These are phyloP conservation scores for Gracilinanus agilis DNA, from an alignment of 2,113 vertebrate species.

Conservation along the genomic window DNA sequence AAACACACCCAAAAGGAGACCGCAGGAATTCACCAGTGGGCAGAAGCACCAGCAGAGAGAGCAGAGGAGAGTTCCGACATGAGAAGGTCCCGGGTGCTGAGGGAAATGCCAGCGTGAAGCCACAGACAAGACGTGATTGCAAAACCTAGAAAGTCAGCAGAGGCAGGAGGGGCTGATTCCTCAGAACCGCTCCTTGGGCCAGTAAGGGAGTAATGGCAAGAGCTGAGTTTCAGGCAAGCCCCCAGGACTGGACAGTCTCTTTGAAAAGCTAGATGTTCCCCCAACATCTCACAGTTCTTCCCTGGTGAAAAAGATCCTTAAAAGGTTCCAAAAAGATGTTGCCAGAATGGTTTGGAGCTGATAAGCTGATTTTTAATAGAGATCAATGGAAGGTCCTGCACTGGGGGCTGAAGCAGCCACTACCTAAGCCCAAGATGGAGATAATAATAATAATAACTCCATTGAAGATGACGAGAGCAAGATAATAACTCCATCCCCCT, in stretches of 20 bases:
- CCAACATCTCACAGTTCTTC: not conserved
- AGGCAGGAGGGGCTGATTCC: not conserved
- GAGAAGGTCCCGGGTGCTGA: not conserved
- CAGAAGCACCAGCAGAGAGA: not conserved
- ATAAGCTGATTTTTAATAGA: not conserved
- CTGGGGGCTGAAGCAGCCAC: not conserved
- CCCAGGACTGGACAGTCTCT: not conserved
- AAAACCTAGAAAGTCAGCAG: not conserved
- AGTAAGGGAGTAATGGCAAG: not conserved
- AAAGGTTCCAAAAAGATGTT: not conserved
- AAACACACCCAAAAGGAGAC: too few relatives aligned
- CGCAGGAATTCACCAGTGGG: not conserved
- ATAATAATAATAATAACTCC: not conserved
- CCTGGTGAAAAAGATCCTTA: not conserved
- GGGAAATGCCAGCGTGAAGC: not conserved
- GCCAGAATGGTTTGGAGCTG: not conserved
- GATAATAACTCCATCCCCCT: not conserved
- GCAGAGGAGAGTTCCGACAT: not conserved
- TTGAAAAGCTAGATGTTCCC: not conserved
- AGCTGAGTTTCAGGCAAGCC: not conserved
- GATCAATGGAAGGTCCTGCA: not conserved
- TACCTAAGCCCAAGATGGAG: not conserved
- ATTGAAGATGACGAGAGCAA: not conserved
- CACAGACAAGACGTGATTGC: not conserved
- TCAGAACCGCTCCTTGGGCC: not conserved